Base-by-base conservation (phyloP, 2,888 invertebrate species). In the Eudemis profundana region DNA sequence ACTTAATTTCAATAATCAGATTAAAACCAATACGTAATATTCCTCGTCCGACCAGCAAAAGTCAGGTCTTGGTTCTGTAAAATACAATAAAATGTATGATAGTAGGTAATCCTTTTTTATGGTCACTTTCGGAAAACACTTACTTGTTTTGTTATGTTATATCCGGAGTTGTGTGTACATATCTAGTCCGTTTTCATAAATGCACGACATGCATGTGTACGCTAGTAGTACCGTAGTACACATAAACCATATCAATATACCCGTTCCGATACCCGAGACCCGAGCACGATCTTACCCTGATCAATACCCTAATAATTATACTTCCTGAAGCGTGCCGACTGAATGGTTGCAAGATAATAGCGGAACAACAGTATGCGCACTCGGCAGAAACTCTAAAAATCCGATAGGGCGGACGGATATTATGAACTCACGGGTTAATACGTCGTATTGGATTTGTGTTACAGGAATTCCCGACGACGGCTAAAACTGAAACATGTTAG, bases 251-350 rank as follows among this genome's bases (percentile, higher is more conserved):
- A 44, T 19, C 5, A 14, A 21, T 23, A 19, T 42, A 15, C 8
- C 8, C 40, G 15, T 12, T 8, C 4, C 17, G 50, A 17, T 17
- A 12, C 33, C 17, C 29, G 17, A 33, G n/a, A 33, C n/a, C n/a
- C 23, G 15, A 29, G 17, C 19, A 33, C 12, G 36, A 21, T 5
- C 8, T 3, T 19, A 51, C 14, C 21, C 14, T 15, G 27, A 42
- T 54, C 27, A n/a, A 54, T 54, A 27, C 27, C 15, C 27, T 54
- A 27, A 40, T 54, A 42, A 42, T 40, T 42, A 54, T 15, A 54
- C 23, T 40, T 54, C 54, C 17, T 14, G 40, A 1, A 3, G 42
- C 42, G 8, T 8, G 12, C 42, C 33, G 33, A 33, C 17, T 17
- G 12, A 50, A 27, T 38, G 23, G 14, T 14, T 3, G 21, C 14